Percentiles rank a stretch among this genome's conserved stretches.
These are phyloP conservation scores for Larimichthys crocea DNA, from an alignment of 2,113 vertebrate genomes.

Conservation along the genomic window DNA sequence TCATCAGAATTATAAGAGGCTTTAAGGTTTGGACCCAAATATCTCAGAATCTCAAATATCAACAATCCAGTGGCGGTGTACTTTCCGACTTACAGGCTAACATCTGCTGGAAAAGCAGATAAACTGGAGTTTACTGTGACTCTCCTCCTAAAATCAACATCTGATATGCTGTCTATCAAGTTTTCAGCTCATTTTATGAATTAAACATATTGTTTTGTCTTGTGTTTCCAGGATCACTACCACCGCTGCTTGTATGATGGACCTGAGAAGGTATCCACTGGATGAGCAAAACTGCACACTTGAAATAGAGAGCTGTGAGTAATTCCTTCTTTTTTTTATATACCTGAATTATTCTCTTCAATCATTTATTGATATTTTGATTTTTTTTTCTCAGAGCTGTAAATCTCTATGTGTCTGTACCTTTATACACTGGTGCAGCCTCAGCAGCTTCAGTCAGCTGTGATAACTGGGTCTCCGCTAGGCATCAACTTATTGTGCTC, in stretches of 20 bases:
- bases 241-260: constrained; percentile 99
- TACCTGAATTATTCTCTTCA: background rate
- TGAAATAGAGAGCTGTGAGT: constrained; percentile 98
- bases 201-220: background rate
- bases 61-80: background rate
- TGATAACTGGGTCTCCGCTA: background rate
- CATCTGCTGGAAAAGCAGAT: background rate
- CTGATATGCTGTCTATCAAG: background rate
- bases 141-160: background rate
- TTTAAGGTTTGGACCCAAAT: too few relatives aligned
- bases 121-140: background rate
- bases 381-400: background rate
- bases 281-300: constrained; percentile 98
- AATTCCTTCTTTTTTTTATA: background rate
- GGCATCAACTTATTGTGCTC: background rate
- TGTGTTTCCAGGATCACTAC: constrained; percentile 92
- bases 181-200: background rate
- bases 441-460: background rate
- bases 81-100: background rate
- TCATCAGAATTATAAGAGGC: background rate
- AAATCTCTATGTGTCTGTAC: background rate
- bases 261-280: constrained; percentile 93
- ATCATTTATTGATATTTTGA: background rate
- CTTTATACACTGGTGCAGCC: background rate
- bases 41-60: too few relatives aligned